Base-by-base conservation (phyloP, 2,797 vertebrate genomes). In the Gila robusta region DNA sequence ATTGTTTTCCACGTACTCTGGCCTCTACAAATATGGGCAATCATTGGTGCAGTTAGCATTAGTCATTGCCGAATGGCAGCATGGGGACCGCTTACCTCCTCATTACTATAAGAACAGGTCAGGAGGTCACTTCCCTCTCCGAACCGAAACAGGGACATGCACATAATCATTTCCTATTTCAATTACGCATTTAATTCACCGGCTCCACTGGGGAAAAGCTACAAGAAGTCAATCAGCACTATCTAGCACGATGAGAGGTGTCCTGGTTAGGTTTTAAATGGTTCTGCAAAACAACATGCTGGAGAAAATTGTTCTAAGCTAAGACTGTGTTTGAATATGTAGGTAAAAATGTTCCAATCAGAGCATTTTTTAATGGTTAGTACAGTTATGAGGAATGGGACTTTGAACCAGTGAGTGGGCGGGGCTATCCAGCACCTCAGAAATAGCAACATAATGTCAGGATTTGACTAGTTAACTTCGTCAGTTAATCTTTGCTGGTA, bases 1-100 rank as follows among this genome's bases (percentile, higher is more conserved):
- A 92, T 94, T 94, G 93, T 92, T 94, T 92, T 93, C 77, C 76
- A 86, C 87, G 82, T 90, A 92, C 90, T 85, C 87, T 91, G 89
- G 88, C 91, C 89, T 85, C 89, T 35, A 49, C 86, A 86, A 89
- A 91, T 87, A 90, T 87, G 89, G 70, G 72, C 87, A 89, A 56
- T 91, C 90, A 88, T 16, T 70, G 74, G 64, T 74, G 86, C 87
- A 90, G 88, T 90, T 90, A 90, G 91, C 90, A 90, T 76, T 11
- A 23, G 88, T 90, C 78, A 92, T 93, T 92, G 93, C 79, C 41
- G 28, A 4, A 67, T 84, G 89, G 83, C 86, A 82, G 86, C 23
- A 5, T 77, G 56, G 2, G 56, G 6, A 71, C 47, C 70, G 9
- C 82, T 91, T 86, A 83, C 80, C 90, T 86, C 84, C 82, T 87